A percentile compares a stretch with the other conserved stretches of the same genome.
These are phyloP conservation scores for Megalops cyprinoides DNA, from an alignment of 2,797 vertebrate genomes.

Conservation along the genomic window DNA sequence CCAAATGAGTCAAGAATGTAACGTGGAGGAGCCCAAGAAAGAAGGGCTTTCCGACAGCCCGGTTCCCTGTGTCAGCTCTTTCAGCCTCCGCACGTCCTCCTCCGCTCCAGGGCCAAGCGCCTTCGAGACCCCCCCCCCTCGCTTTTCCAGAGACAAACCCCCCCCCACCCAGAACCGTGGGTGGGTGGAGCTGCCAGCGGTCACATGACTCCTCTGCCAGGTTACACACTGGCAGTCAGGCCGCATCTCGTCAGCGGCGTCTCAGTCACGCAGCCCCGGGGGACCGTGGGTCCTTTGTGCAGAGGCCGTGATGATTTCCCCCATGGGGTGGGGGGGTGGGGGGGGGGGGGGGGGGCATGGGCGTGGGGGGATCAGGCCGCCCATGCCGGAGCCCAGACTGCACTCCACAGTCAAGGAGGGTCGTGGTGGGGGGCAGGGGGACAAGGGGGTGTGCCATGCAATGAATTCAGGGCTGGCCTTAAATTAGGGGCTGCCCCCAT, in stretches of 20 bases:
- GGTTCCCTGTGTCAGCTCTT: not conserved
- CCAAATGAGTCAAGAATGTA: not conserved
- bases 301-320: slow-evolving; percentile 76
- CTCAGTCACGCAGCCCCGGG: slow-evolving; percentile 72
- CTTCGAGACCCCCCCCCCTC: no score
- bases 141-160: no score
- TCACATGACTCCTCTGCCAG: slow-evolving; percentile 56
- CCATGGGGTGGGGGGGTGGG: no score
- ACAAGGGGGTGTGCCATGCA: not conserved
- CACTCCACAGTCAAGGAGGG: not conserved
- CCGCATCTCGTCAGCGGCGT: slow-evolving; percentile 75
- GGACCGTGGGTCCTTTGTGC: slow-evolving; percentile 72
- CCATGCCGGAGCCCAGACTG: slow-evolving; percentile 1
- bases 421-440: not conserved
- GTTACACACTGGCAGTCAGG: slow-evolving; percentile 74
- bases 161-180: slow-evolving; percentile 6
- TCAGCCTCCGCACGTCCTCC: not conserved
- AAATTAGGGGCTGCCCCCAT: not conserved
- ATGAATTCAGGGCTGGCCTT: not conserved
- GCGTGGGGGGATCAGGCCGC: slow-evolving; percentile 63
- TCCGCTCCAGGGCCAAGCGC: no score
- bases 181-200: slow-evolving; percentile 44
- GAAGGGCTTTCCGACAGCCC: not conserved
- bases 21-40: not conserved
- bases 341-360: no score